Evolutionary conservation across 2,888 invertebrate genomes (phyloP).

Genomic region (Formica aserva): DNA sequence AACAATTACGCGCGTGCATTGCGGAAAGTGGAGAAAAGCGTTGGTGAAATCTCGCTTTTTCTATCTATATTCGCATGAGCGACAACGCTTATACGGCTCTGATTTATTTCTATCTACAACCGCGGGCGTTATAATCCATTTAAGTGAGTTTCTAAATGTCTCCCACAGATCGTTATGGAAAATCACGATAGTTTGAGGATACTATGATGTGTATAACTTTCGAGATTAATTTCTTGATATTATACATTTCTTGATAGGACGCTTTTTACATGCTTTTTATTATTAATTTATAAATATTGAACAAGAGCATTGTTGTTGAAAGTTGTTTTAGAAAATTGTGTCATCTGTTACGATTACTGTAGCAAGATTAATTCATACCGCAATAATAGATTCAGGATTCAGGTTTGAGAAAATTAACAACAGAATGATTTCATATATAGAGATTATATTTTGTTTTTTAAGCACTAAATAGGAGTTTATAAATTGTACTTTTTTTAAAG

Average conservation of each 20-base stretch:
- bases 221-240: background rate
- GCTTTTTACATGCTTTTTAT: background rate
- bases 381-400: too few species aligned
- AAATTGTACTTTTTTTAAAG: background rate
- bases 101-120: conserved; percentile 5
- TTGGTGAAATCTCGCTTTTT: conserved; percentile 63
- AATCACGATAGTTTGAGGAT: background rate
- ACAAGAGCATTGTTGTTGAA: background rate
- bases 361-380: too few species aligned
- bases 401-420: background rate
- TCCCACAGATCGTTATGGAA: background rate
- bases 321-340: background rate
- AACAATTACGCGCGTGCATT: conserved; percentile 51
- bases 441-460: background rate
- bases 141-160: conserved; percentile 39
- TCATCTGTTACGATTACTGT: too few species aligned
- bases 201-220: background rate
- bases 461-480: background rate
- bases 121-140: conserved; percentile 2
- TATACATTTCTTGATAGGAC: background rate
- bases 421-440: background rate
- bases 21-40: conserved; percentile 60
- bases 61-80: conserved; percentile 9
- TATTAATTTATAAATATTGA: background rate
- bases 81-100: conserved; percentile 12